phyloP scores from a whole-genome alignment of 2,113 vertebrate genomes.

The Chloropsis cyanopogon region DNA sequence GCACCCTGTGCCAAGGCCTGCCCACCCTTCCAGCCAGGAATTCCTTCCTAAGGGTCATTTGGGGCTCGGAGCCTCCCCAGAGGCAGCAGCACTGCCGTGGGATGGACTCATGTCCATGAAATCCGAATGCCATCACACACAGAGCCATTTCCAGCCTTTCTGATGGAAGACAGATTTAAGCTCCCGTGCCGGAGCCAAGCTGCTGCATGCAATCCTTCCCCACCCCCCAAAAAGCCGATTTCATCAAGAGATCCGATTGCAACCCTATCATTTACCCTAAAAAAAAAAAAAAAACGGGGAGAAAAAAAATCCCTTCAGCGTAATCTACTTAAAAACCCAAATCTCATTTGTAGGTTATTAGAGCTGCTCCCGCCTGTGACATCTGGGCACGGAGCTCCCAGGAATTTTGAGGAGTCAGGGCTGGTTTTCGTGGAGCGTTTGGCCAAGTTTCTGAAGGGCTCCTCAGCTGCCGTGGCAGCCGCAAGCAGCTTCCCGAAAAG shows the following conservation, averaged over 20 bases:
- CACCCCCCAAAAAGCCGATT: neutral
- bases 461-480: neutral
- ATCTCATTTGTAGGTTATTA: constrained; percentile 36
- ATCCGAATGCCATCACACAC: neutral
- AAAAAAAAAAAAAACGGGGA: neutral
- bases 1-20: neutral
- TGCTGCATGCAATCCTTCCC: neutral
- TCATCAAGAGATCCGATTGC: constrained; percentile 21
- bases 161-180: constrained; percentile 20
- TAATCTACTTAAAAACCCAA: constrained; percentile 27
- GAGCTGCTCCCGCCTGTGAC: neutral
- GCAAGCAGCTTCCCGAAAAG: neutral
- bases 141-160: neutral
- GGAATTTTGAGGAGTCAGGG: neutral
- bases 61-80: neutral
- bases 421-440: neutral
- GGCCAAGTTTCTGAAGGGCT: neutral
- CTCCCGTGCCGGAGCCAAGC: neutral
- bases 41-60: neutral
- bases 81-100: neutral
- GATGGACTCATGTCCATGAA: neutral
- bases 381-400: neutral
- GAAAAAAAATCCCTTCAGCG: neutral
- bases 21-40: neutral
- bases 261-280: neutral